Evolutionary conservation across 1,140 invertebrate genomes (phyloP).

Genomic region (Heliconius eleuchia): DNA sequence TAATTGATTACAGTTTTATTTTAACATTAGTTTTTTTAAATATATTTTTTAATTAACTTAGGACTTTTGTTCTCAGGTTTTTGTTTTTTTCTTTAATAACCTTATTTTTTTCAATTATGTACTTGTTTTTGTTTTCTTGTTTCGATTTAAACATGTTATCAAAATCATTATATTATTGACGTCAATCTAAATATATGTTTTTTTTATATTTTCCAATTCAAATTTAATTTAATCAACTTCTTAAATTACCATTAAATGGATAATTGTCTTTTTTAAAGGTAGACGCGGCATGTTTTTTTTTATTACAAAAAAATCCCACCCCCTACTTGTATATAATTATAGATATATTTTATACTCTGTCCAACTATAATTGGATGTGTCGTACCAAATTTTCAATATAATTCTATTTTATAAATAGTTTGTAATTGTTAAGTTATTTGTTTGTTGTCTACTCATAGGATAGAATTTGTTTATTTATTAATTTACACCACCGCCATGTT

Average conservation of each 20-base stretch:
- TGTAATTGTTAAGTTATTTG: conserved; percentile 36
- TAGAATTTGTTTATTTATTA: conserved; percentile 37
- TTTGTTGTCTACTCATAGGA: conserved; percentile 44
- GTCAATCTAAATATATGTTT: background rate
- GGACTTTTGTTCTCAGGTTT: background rate
- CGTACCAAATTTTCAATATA: conserved; percentile 61
- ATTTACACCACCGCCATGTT: background rate
- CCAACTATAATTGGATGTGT: conserved; percentile 65
- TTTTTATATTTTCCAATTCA: background rate
- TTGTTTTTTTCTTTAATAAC: background rate
- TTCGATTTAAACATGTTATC: no score
- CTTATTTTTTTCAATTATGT: no score
- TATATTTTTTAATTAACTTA: background rate
- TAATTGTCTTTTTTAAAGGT: background rate
- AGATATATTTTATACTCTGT: conserved; percentile 41
- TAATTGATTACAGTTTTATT: background rate
- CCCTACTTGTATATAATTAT: conserved; percentile 18
- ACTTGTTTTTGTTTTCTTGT: no score
- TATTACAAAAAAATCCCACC: conserved; percentile 1
- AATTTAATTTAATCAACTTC: background rate
- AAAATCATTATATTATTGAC: no score
- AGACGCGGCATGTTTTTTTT: background rate
- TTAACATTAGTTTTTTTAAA: background rate
- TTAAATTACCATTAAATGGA: background rate
- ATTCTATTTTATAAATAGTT: conserved; percentile 38